These are phyloP conservation scores for Huso huso DNA, from an alignment of 2,797 vertebrate species.

Conservation along the genomic window DNA sequence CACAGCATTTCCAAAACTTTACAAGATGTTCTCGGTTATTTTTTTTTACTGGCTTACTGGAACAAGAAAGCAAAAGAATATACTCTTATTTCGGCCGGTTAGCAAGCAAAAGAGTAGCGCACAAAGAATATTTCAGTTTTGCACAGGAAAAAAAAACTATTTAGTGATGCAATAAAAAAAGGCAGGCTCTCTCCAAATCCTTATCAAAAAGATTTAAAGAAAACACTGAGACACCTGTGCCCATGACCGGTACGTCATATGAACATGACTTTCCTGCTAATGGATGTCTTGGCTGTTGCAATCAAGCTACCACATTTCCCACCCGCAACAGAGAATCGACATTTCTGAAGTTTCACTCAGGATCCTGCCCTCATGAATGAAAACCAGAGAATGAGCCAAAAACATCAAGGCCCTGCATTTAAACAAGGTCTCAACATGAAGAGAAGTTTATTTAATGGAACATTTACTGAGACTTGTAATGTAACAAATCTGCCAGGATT, in stretches of 20 bases:
- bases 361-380: constrained; percentile 33
- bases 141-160: no score
- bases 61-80: no score
- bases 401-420: constrained; percentile 27
- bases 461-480: constrained; percentile 37
- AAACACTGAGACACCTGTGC: constrained; percentile 26
- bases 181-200: no score
- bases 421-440: constrained; percentile 29
- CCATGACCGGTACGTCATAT: constrained; percentile 19
- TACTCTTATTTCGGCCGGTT: no score
- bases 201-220: constrained; percentile 3
- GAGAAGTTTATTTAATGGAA: constrained; percentile 46
- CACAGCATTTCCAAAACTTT: no score
- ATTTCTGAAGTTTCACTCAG: constrained; percentile 49
- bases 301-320: constrained; percentile 26
- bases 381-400: constrained; percentile 38
- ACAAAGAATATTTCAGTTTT: no score
- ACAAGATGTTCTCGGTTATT: no score
- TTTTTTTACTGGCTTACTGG: no score
- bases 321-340: constrained; percentile 29
- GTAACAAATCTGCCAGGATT: constrained; percentile 34
- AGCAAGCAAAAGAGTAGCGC: no score
- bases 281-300: constrained; percentile 28
- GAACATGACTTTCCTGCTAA: constrained; percentile 27
- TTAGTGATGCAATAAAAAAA: no score